Conservation (phyloP, 2,888 invertebrate species). For the Achlya flavicornis region DNA sequence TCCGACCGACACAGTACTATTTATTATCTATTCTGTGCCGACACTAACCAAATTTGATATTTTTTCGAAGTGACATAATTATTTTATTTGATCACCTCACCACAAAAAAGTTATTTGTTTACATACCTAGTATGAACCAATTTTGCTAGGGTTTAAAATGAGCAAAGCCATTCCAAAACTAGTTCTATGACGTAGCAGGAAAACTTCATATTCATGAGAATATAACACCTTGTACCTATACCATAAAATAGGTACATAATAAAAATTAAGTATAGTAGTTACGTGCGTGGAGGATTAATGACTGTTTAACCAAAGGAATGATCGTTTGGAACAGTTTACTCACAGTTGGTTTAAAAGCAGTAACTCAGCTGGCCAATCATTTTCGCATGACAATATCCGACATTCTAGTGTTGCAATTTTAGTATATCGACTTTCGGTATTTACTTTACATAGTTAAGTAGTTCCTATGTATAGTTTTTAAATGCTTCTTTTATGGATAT, state of each 20-base stretch:
- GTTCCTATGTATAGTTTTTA: too few relatives aligned
- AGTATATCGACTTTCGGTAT: too few relatives aligned
- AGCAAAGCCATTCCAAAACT: neutral
- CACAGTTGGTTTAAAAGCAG: neutral
- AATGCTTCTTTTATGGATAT: neutral
- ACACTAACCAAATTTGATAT: too few relatives aligned
- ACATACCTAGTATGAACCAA: too few relatives aligned
- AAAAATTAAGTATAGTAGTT: neutral
- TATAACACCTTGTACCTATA: neutral
- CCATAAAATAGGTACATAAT: neutral
- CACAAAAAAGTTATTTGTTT: too few relatives aligned
- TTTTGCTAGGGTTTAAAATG: neutral
- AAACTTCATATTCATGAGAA: conserved; percentile 10
- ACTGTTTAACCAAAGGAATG: neutral
- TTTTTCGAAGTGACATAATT: too few relatives aligned
- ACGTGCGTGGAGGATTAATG: conserved; percentile 6
- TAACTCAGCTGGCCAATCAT: neutral
- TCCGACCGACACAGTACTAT: too few relatives aligned
- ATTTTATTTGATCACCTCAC: too few relatives aligned
- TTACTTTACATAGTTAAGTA: too few relatives aligned
- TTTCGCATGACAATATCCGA: too few relatives aligned
- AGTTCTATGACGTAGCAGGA: neutral
- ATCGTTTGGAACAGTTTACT: neutral
- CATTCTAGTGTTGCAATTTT: too few relatives aligned
- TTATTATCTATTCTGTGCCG: too few relatives aligned